Evolutionary conservation across 64 coral and sea anemone genomes (phyloP).

Genomic region (Stichodactyla helianthus): DNA sequence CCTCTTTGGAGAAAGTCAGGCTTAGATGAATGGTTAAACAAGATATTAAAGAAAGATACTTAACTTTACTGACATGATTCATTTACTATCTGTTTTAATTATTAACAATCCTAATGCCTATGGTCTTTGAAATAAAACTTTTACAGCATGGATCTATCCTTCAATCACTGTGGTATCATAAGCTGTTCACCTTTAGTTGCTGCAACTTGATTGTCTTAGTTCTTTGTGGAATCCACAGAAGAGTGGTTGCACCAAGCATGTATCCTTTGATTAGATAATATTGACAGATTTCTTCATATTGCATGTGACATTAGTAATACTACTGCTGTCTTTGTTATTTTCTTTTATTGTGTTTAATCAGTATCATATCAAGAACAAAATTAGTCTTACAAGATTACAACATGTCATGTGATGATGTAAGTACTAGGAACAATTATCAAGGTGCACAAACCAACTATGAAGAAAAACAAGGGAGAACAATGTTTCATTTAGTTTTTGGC

Average conservation of each 20-base stretch:
- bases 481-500: too few species aligned
- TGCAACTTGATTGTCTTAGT: conserved; percentile 74
- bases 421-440: neutral
- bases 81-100: too few species aligned
- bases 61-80: too few species aligned
- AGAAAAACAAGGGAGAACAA: too few species aligned
- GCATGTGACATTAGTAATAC: neutral
- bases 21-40: too few species aligned
- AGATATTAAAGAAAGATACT: too few species aligned
- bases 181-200: conserved; percentile 84
- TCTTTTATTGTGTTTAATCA: conserved; percentile 2
- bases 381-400: conserved; percentile 94
- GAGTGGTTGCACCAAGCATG: conserved; percentile 91
- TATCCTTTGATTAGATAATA: conserved; percentile 71
- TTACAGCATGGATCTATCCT: conserved; percentile 80
- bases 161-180: conserved; percentile 87
- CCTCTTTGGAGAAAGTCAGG: too few species aligned
- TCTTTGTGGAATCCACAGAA: conserved; percentile 92
- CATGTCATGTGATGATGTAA: conserved; percentile 99
- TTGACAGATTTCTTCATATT: neutral
- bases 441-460: too few species aligned
- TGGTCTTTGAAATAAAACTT: conserved; percentile 4
- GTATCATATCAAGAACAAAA: conserved; percentile 92
- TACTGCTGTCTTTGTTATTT: neutral
- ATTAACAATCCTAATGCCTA: neutral